Evolutionary conservation across 2,113 vertebrate genomes (phyloP).

Genomic region (Fukomys damarensis): DNA sequence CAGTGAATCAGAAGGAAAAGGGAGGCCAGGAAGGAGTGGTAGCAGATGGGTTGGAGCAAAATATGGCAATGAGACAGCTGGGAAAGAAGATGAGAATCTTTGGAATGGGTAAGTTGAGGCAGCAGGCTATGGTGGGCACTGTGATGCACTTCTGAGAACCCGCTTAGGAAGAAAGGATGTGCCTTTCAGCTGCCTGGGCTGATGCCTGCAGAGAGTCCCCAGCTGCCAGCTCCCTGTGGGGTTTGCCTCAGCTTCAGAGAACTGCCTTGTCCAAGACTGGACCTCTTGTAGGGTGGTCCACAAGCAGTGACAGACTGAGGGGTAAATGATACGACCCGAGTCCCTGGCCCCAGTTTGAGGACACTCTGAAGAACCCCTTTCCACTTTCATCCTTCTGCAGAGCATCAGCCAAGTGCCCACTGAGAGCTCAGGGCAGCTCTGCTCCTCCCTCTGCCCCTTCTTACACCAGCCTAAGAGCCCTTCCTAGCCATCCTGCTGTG

Average conservation of each 20-base stretch:
- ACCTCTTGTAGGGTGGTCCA: rapidly evolving
- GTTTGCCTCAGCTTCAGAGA: neutral
- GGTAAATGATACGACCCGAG: no score
- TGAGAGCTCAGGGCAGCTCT: neutral
- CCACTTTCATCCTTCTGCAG: rapidly evolving
- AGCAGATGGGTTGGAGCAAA: neutral
- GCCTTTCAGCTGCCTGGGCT: no score
- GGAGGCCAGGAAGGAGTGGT: neutral
- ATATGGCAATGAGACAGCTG: rapidly evolving
- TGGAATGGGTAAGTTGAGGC: neutral
- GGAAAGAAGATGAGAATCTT: neutral
- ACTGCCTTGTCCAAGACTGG: neutral
- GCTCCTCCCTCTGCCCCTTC: neutral
- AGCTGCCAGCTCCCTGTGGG: neutral
- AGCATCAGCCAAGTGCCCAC: rapidly evolving
- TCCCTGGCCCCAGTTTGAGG: neutral
- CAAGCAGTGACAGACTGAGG: neutral
- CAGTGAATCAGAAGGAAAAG: neutral
- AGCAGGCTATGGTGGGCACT: neutral
- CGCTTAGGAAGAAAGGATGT: neutral
- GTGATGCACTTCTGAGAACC: neutral
- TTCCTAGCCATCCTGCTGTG: neutral
- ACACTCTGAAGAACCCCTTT: neutral
- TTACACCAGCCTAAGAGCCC: neutral
- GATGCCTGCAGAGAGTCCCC: neutral